Evolutionary conservation across 2,797 vertebrate genomes (phyloP).

Genomic region (Falco novaeseelandiae): DNA sequence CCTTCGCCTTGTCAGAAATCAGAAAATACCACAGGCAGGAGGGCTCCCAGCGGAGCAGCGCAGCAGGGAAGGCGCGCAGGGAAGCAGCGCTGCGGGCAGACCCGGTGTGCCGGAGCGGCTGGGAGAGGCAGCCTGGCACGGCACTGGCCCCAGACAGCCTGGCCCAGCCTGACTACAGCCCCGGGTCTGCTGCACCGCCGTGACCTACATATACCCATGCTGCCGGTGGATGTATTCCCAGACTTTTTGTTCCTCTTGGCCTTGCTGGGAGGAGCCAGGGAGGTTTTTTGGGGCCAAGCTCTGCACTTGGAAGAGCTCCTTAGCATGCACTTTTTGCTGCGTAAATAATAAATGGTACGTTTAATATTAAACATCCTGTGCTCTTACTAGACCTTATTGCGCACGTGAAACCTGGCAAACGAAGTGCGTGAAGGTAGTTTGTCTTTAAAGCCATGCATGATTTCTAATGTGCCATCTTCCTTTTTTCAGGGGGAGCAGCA

Average conservation of each 20-base stretch:
- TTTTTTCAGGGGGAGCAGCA: neutral
- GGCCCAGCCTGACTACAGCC: neutral
- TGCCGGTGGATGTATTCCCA: neutral
- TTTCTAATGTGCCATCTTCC: neutral
- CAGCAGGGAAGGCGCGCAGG: neutral
- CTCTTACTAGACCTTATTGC: neutral
- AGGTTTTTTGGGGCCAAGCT: neutral
- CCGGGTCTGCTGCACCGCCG: accelerated
- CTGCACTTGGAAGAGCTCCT: neutral
- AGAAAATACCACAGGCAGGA: neutral
- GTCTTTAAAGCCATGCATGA: neutral
- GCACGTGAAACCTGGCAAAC: neutral
- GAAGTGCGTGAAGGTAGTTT: neutral
- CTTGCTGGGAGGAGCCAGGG: neutral
- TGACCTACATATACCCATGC: neutral
- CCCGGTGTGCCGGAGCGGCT: neutral
- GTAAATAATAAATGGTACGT: conserved; percentile 52
- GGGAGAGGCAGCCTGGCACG: neutral
- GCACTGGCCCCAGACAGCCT: accelerated
- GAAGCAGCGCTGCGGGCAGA: accelerated
- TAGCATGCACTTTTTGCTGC: neutral
- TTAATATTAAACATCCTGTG: conserved; percentile 40
- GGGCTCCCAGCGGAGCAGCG: accelerated
- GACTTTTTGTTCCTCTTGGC: conserved; percentile 11
- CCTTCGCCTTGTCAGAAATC: neutral